These are phyloP conservation scores for Microctenopoma lineatum DNA, from an alignment of 2,797 vertebrate genomes.

Conservation along the genomic window DNA sequence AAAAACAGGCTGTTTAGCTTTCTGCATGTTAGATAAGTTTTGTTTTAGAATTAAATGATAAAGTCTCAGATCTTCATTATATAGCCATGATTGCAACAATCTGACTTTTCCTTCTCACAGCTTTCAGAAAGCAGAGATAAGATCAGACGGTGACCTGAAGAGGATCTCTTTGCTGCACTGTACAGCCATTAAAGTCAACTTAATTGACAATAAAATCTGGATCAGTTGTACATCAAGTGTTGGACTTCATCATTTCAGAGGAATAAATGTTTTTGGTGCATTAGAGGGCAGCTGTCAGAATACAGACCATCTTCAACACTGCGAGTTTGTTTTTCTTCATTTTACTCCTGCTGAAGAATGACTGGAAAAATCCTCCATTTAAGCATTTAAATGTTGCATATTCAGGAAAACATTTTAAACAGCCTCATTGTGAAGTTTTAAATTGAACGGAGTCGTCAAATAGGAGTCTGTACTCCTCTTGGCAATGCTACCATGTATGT, in stretches of 20 bases:
- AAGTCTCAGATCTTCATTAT: not conserved
- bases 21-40: not conserved
- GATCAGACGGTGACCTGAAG: not conserved
- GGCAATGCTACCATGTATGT: too few relatives aligned
- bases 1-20: not conserved
- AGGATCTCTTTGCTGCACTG: not conserved
- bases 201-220: not conserved
- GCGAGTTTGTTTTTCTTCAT: too few relatives aligned
- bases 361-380: too few relatives aligned
- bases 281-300: slow-evolving; percentile 32
- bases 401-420: too few relatives aligned
- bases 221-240: not conserved
- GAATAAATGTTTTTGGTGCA: slow-evolving; percentile 39
- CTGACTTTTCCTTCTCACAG: slow-evolving; percentile 56
- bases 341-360: too few relatives aligned
- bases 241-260: slow-evolving; percentile 3
- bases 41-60: too few relatives aligned
- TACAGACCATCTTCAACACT: too few relatives aligned
- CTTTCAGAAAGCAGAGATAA: slow-evolving; percentile 80
- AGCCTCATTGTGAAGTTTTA: too few relatives aligned
- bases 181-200: not conserved
- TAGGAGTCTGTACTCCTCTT: too few relatives aligned
- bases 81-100: not conserved
- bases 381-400: too few relatives aligned
- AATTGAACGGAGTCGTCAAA: too few relatives aligned